Conservation (phyloP, 2,797 vertebrate species). For the Clarias laeviceps region DNA sequence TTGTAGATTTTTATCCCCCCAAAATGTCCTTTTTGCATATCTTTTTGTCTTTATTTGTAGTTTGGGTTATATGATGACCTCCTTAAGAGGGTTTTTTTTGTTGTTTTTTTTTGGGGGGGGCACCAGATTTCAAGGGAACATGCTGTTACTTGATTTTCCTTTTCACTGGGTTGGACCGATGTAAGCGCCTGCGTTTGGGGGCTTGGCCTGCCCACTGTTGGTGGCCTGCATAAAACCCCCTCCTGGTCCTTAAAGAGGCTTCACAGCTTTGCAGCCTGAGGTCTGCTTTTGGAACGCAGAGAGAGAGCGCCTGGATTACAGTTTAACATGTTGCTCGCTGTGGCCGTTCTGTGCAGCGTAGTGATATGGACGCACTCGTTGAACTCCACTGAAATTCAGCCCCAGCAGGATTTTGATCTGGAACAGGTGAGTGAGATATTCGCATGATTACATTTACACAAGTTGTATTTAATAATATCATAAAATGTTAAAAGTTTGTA, state of each 20-base stretch:
- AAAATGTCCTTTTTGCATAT: not conserved
- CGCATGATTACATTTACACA: not conserved
- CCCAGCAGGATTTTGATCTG: constrained; percentile 55
- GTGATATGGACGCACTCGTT: constrained; percentile 45
- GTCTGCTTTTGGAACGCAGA: constrained; percentile 18
- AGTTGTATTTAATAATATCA: not conserved
- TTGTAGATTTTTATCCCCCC: not conserved
- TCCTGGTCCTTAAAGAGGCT: constrained; percentile 27
- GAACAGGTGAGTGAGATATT: constrained; percentile 53
- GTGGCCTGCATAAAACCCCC: constrained; percentile 39
- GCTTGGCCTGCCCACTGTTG: constrained; percentile 38
- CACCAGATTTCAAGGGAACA: not conserved
- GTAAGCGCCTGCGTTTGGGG: constrained; percentile 31
- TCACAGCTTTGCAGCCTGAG: constrained; percentile 28
- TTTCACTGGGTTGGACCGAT: not conserved
- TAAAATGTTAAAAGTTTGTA: not conserved
- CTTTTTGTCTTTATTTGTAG: not conserved
- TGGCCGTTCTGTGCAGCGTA: constrained; percentile 44
- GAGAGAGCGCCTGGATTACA: not conserved
- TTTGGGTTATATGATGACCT: not conserved
- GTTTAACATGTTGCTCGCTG: constrained; percentile 48
- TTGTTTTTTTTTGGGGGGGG: not conserved
- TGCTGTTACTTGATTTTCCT: constrained; percentile 2
- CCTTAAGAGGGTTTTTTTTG: not conserved
- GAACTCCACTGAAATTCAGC: constrained; percentile 41